Evolutionary conservation across 2,113 vertebrate genomes (phyloP).

Genomic region (Lampris incognitus): DNA sequence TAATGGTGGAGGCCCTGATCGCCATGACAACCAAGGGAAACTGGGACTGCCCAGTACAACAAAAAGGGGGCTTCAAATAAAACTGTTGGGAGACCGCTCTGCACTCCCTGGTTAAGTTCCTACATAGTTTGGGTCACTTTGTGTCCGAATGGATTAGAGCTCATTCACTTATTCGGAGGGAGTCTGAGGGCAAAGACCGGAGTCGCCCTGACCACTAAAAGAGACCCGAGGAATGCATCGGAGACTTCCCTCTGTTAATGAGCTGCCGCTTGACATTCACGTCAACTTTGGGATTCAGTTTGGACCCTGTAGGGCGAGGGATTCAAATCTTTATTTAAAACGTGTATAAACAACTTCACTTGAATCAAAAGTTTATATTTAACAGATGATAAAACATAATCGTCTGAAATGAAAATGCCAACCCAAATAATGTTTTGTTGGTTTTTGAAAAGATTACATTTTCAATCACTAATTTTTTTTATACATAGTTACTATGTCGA

Average conservation of each 20-base stretch:
- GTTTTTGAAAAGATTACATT: neutral
- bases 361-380: no score
- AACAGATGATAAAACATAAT: no score
- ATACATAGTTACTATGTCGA: neutral
- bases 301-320: no score
- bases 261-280: no score
- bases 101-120: slow-evolving; percentile 14
- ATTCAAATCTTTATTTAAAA: no score
- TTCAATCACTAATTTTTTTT: neutral
- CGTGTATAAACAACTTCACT: no score
- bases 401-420: no score
- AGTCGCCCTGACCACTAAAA: slow-evolving; percentile 12
- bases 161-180: slow-evolving; percentile 40
- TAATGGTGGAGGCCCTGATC: slow-evolving; percentile 43
- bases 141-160: slow-evolving; percentile 53
- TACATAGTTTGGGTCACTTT: slow-evolving; percentile 47
- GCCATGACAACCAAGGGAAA: slow-evolving; percentile 57
- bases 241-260: neutral
- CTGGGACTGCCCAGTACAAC: slow-evolving; percentile 21
- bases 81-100: slow-evolving; percentile 15
- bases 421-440: no score
- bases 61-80: slow-evolving; percentile 35
- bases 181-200: slow-evolving; percentile 18
- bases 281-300: no score
- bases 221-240: slow-evolving; percentile 3